phyloP scores from a whole-genome alignment of 2,113 vertebrate genomes.

The Aphyosemion australe region DNA sequence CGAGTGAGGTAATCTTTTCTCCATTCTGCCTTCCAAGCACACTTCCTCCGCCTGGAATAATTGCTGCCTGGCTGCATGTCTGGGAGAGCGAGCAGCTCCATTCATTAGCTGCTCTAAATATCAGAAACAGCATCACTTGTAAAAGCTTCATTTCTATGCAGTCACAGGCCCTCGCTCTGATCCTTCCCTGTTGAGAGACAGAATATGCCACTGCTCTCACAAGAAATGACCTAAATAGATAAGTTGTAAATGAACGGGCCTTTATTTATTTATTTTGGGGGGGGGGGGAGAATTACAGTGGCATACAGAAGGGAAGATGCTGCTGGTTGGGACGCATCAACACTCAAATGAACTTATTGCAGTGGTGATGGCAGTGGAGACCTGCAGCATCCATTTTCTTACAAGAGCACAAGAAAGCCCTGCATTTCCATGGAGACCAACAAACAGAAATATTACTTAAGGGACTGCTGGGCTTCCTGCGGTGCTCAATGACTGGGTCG shows the following conservation, averaged over 20 bases:
- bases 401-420: slow-evolving; percentile 50
- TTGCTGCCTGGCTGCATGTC: slow-evolving; percentile 64
- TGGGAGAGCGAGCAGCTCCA: slow-evolving; percentile 41
- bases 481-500: slow-evolving; percentile 54
- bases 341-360: slow-evolving; percentile 17
- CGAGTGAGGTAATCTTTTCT: slow-evolving; percentile 50
- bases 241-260: slow-evolving; percentile 56
- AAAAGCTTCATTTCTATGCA: slow-evolving; percentile 67
- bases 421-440: slow-evolving; percentile 69
- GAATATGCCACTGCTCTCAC: slow-evolving; percentile 56
- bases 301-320: slow-evolving; percentile 3
- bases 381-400: slow-evolving; percentile 43
- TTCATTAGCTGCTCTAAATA: slow-evolving; percentile 73
- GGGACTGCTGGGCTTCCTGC: slow-evolving; percentile 44
- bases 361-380: slow-evolving; percentile 27
- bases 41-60: slow-evolving; percentile 69
- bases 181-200: slow-evolving; percentile 46
- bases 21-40: slow-evolving; percentile 58
- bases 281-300: slow-evolving; percentile 40
- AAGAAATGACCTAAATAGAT: slow-evolving; percentile 74
- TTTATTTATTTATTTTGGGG: slow-evolving; percentile 47
- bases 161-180: slow-evolving; percentile 55
- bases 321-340: slow-evolving; percentile 16
- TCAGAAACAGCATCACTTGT: slow-evolving; percentile 65
- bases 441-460: slow-evolving; percentile 63